Percentiles rank a stretch among this genome's conserved stretches.
Conservation (phyloP, 2,113 vertebrate species). For the Clarias macrocephalus region DNA sequence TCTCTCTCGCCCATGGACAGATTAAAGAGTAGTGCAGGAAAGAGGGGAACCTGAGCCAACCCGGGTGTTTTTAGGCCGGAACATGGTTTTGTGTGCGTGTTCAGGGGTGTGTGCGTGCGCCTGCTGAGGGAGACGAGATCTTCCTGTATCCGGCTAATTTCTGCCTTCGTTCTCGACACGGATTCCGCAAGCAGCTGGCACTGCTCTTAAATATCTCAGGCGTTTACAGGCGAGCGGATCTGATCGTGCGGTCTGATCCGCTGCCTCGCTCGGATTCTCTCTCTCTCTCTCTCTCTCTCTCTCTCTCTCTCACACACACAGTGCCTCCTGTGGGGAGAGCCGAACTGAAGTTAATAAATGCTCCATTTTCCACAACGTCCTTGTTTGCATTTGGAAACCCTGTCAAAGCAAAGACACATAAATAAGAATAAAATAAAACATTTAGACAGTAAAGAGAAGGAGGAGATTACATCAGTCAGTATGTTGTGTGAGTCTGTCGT, state of each 20-base stretch:
- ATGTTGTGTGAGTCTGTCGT: background rate
- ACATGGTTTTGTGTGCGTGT: conserved; percentile 35
- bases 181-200: conserved; percentile 52
- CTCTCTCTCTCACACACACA: background rate
- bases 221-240: conserved; percentile 38
- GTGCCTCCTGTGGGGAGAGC: conserved; percentile 2
- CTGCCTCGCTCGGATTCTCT: conserved; percentile 3
- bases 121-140: conserved; percentile 38
- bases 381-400: background rate
- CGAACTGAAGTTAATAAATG: background rate
- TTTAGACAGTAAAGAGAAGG: background rate
- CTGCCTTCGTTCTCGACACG: conserved; percentile 39
- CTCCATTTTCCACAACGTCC: background rate
- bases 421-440: background rate
- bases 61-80: conserved; percentile 42
- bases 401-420: background rate
- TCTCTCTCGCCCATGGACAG: conserved; percentile 47
- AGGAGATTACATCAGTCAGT: background rate
- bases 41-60: conserved; percentile 44
- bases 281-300: conserved; percentile 12
- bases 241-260: conserved; percentile 25
- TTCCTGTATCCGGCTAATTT: conserved; percentile 42
- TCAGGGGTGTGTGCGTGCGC: background rate
- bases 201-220: conserved; percentile 41
- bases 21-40: conserved; percentile 50